A percentile compares a stretch with the other conserved stretches of the same genome.
phyloP scores from a whole-genome alignment of 1,140 invertebrate species.

The Bombus picipes region DNA sequence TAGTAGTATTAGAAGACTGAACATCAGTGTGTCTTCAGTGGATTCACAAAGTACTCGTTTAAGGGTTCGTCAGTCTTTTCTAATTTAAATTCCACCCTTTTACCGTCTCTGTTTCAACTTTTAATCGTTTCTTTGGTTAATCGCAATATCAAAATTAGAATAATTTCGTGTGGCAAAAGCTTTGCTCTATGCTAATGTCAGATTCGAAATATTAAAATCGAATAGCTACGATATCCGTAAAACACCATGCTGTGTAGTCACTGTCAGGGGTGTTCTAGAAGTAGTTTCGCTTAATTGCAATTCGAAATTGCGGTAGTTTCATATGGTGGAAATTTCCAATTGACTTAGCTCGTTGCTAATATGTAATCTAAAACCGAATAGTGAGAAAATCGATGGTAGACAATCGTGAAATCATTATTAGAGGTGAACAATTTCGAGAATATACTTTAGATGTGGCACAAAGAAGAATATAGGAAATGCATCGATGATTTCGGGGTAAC shows the following conservation, averaged over 20 bases:
- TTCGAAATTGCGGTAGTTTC: background rate
- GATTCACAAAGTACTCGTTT: background rate
- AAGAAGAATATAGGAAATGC: background rate
- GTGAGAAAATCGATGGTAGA: background rate
- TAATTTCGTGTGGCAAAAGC: too few relatives aligned
- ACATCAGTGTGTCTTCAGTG: background rate
- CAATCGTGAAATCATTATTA: background rate
- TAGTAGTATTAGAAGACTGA: conserved; percentile 25
- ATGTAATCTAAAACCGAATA: background rate
- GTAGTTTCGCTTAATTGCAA: background rate
- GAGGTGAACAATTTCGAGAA: background rate
- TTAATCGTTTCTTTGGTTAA: too few relatives aligned
- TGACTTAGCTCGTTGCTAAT: too few relatives aligned
- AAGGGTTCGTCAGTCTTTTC: background rate
- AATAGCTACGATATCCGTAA: too few relatives aligned
- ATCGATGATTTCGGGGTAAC: background rate
- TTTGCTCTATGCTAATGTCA: too few relatives aligned
- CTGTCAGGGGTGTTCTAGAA: too few relatives aligned
- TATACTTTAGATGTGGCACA: background rate
- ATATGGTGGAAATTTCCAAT: background rate
- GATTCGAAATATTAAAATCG: too few relatives aligned
- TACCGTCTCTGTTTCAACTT: background rate
- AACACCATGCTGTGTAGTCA: too few relatives aligned
- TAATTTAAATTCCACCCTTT: background rate
- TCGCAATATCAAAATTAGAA: too few relatives aligned